A percentile compares a stretch with the other conserved stretches of the same genome.
Evolutionary conservation across 2,888 invertebrate species (phyloP).

Genomic region (Athalia circularis): DNA sequence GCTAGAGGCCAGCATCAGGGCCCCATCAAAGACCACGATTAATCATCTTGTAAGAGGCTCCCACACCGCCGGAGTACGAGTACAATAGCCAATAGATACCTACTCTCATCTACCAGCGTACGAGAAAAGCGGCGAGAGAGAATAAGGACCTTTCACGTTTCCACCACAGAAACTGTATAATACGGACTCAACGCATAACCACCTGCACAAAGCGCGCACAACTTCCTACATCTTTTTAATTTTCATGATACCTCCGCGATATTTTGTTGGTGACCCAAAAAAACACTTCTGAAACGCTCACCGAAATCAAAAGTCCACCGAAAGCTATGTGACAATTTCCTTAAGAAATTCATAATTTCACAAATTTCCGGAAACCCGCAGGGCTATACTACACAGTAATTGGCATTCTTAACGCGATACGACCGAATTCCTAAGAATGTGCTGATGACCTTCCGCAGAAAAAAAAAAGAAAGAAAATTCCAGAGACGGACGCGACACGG

Average conservation of each 20-base stretch:
- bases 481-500: neutral
- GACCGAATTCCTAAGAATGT: conserved; percentile 17
- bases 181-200: too few relatives aligned
- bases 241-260: too few relatives aligned
- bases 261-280: too few relatives aligned
- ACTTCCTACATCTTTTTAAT: too few relatives aligned
- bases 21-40: conserved; percentile 42
- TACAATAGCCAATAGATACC: conserved; percentile 43
- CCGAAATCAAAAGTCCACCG: too few relatives aligned
- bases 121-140: conserved; percentile 18
- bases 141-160: conserved; percentile 37
- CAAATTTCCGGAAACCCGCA: too few relatives aligned
- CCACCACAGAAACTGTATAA: neutral
- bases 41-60: conserved; percentile 44
- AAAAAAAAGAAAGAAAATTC: conserved; percentile 4
- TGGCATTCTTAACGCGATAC: conserved; percentile 43
- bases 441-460: neutral
- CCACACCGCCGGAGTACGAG: conserved; percentile 37
- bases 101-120: conserved; percentile 4
- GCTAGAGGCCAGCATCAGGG: conserved; percentile 25
- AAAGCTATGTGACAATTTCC: too few relatives aligned
- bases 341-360: too few relatives aligned
- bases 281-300: too few relatives aligned
- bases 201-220: too few relatives aligned
- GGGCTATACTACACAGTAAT: neutral